Conservation (phyloP, 1,140 invertebrate species). For the Drosophila pseudoobscura region DNA sequence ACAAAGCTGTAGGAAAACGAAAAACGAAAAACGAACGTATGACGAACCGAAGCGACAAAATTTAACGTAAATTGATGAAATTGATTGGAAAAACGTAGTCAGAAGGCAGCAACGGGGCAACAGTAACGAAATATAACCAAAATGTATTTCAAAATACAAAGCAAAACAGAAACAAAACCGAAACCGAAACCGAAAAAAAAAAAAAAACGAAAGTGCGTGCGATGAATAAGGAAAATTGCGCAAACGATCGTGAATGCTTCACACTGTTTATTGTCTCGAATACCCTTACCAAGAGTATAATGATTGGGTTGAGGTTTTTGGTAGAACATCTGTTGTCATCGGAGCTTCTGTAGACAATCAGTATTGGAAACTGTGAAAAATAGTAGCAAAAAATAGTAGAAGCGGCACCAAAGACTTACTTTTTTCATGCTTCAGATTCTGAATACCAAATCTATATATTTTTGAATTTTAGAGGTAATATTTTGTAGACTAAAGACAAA, state of each 20-base stretch:
- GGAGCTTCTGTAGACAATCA: too few relatives aligned
- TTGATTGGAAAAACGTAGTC: slow-evolving; percentile 72
- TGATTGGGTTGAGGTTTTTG: not conserved
- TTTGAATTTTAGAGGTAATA: too few relatives aligned
- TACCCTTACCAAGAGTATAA: slow-evolving; percentile 28
- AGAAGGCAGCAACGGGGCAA: slow-evolving; percentile 5
- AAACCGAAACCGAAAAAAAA: slow-evolving; percentile 5
- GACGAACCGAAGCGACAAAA: slow-evolving; percentile 39
- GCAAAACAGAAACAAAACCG: slow-evolving; percentile 28
- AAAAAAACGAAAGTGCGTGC: slow-evolving; percentile 72
- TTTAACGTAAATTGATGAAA: slow-evolving; percentile 66
- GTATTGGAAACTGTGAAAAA: too few relatives aligned
- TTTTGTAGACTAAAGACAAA: too few relatives aligned
- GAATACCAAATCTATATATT: too few relatives aligned
- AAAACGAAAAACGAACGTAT: slow-evolving; percentile 29
- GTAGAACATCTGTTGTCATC: not conserved
- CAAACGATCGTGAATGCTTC: slow-evolving; percentile 68
- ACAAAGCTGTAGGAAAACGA: slow-evolving; percentile 23
- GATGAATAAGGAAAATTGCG: slow-evolving; percentile 74
- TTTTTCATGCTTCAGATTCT: too few relatives aligned
- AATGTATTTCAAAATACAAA: slow-evolving; percentile 66
- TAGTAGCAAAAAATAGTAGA: too few relatives aligned
- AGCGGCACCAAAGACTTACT: too few relatives aligned
- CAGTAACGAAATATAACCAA: slow-evolving; percentile 51
- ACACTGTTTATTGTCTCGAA: slow-evolving; percentile 36